A percentile compares a stretch with the other conserved stretches of the same genome.
Evolutionary conservation across 2,113 vertebrate genomes (phyloP).

Genomic region (Aldabrachelys gigantea): DNA sequence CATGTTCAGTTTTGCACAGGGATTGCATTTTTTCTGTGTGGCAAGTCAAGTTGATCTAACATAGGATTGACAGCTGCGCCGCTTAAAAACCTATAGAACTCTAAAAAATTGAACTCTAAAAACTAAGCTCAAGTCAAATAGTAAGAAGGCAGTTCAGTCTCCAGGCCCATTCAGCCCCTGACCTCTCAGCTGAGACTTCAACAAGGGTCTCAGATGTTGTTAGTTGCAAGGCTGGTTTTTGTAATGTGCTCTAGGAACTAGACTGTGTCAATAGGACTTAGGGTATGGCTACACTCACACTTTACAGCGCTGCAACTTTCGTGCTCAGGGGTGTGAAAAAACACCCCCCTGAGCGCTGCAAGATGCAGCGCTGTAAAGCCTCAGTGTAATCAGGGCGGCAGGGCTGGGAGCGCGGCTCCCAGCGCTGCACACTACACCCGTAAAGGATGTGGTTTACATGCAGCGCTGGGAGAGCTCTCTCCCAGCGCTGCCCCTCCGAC

Average conservation of each 20-base stretch:
- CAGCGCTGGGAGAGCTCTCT: too few relatives aligned
- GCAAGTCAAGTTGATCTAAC: background rate
- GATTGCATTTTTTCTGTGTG: background rate
- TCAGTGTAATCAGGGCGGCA: too few relatives aligned
- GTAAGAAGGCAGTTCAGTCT: background rate
- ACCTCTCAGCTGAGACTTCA: fast-evolving
- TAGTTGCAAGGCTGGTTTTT: background rate
- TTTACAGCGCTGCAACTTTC: too few relatives aligned
- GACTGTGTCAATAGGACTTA: background rate
- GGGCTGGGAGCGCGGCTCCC: too few relatives aligned
- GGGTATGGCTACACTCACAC: too few relatives aligned
- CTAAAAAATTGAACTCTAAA: background rate
- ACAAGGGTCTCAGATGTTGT: background rate
- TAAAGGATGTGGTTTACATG: too few relatives aligned
- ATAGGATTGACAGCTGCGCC: background rate
- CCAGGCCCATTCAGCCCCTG: fast-evolving
- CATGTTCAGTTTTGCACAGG: background rate
- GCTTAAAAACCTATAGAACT: background rate
- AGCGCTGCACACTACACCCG: too few relatives aligned
- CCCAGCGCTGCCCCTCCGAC: too few relatives aligned
- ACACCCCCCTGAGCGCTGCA: too few relatives aligned
- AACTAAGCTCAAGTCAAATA: background rate
- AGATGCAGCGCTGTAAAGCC: too few relatives aligned
- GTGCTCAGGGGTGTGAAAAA: too few relatives aligned
- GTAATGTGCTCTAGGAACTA: background rate